phyloP scores from a whole-genome alignment of 2,113 vertebrate genomes.

The Seriola dumerili region DNA sequence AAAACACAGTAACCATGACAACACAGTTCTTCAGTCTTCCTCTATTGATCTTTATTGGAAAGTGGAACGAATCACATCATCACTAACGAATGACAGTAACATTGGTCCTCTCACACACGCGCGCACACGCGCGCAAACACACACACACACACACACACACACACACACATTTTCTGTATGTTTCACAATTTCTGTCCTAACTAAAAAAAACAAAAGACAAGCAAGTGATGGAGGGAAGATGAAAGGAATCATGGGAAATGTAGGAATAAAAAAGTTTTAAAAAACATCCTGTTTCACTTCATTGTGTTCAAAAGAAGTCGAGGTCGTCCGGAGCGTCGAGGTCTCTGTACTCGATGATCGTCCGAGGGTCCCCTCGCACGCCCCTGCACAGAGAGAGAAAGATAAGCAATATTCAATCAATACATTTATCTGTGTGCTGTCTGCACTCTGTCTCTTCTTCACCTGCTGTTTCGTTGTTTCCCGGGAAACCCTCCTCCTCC shows the following conservation, averaged over 20 bases:
- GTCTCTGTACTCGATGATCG: constrained; percentile 93
- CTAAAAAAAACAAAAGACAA: constrained; percentile 3
- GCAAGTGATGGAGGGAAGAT: background rate
- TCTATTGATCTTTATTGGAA: constrained; percentile 54
- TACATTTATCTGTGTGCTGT: background rate
- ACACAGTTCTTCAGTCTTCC: background rate
- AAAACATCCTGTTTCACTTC: constrained; percentile 2
- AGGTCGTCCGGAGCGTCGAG: constrained; percentile 93
- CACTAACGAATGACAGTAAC: constrained; percentile 30
- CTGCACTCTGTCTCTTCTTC: fast-evolving
- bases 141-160: constrained; percentile 15
- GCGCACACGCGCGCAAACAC: background rate
- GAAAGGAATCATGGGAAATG: constrained; percentile 28
- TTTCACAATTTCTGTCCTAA: background rate
- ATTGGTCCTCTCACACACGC: constrained; percentile 37
- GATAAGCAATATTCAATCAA: background rate
- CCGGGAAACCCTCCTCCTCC: constrained; percentile 83
- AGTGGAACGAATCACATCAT: constrained; percentile 35
- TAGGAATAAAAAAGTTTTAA: constrained; percentile 45
- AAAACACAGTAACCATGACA: background rate
- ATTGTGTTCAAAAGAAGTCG: constrained; percentile 88
- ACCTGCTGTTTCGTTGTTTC: constrained; percentile 88
- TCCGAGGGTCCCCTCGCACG: constrained; percentile 90
- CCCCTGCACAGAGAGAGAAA: constrained; percentile 80
- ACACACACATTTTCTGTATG: background rate